Evolutionary conservation across 1,140 invertebrate genomes (phyloP).

Genomic region (Laupala kohalensis): DNA sequence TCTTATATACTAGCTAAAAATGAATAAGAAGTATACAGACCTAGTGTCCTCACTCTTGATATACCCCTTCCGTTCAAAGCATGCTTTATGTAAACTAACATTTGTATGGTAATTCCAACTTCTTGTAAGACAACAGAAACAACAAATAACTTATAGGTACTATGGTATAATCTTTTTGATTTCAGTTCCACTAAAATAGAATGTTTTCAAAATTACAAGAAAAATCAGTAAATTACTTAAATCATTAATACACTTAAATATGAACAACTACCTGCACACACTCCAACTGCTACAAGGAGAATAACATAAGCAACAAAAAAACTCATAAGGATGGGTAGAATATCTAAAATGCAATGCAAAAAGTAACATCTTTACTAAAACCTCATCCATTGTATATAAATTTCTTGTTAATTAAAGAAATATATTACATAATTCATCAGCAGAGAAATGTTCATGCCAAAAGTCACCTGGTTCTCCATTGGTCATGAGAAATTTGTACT

Average conservation of each 20-base stretch:
- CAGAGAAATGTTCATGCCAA: constrained; percentile 78
- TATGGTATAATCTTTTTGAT: constrained; percentile 63
- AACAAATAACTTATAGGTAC: constrained; percentile 78
- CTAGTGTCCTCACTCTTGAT: constrained; percentile 38
- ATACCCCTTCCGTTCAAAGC: constrained; percentile 51
- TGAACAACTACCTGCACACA: not conserved
- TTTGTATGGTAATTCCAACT: constrained; percentile 47
- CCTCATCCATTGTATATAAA: not conserved
- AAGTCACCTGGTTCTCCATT: constrained; percentile 62
- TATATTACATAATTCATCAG: constrained; percentile 79
- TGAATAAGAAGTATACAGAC: constrained; percentile 25
- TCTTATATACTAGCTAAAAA: no score
- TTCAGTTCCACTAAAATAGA: constrained; percentile 47
- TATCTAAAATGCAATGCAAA: not conserved
- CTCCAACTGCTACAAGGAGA: not conserved
- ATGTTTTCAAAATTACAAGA: not conserved
- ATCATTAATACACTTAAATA: no score
- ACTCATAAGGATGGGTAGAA: not conserved
- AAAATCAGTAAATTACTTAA: not conserved
- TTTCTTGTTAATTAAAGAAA: constrained; percentile 15
- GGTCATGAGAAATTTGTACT: constrained; percentile 61
- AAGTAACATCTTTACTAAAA: not conserved
- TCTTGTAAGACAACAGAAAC: constrained; percentile 50
- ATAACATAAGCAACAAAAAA: not conserved
- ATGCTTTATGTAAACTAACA: constrained; percentile 52